phyloP scores from a whole-genome alignment of 2,888 invertebrate species.

The Nesidiocoris tenuis region DNA sequence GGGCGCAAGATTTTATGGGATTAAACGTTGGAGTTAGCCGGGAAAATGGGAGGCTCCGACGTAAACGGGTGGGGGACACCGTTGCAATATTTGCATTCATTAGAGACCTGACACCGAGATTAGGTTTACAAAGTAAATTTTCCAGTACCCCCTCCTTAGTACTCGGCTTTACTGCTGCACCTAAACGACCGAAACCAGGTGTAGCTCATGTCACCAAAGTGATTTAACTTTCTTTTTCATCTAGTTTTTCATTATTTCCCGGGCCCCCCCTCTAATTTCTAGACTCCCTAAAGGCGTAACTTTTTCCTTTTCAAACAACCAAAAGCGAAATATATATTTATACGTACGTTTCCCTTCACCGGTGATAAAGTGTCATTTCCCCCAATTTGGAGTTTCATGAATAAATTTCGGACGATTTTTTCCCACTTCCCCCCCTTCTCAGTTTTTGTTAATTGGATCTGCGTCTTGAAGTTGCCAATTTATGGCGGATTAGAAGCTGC shows the following conservation, averaged over 20 bases:
- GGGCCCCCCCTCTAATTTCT: not conserved
- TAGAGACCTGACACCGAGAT: slow-evolving; percentile 39
- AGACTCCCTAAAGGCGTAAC: not conserved
- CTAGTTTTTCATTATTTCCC: slow-evolving; percentile 7
- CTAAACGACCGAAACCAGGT: slow-evolving; percentile 16
- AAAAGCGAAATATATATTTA: not conserved
- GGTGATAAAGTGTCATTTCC: not conserved
- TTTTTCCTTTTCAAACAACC: not conserved
- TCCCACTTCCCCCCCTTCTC: not conserved
- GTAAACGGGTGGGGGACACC: slow-evolving; percentile 12
- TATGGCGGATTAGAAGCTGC: not conserved
- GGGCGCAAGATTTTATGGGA: slow-evolving; percentile 24
- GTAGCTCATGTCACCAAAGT: slow-evolving; percentile 31
- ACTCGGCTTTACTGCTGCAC: slow-evolving; percentile 7
- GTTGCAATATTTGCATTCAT: slow-evolving; percentile 42
- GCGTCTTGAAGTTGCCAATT: not conserved
- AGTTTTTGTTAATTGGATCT: not conserved
- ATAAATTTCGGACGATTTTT: not conserved
- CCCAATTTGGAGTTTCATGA: not conserved
- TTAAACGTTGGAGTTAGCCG: slow-evolving; percentile 22
- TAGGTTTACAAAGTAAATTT: slow-evolving; percentile 39
- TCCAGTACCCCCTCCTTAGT: slow-evolving; percentile 15
- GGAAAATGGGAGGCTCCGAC: not conserved
- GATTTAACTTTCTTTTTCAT: slow-evolving; percentile 33
- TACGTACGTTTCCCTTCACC: not conserved